Percentiles rank a stretch among this genome's conserved stretches.
phyloP scores from a whole-genome alignment of 2,797 vertebrate species.

The Podarcis siculus region DNA sequence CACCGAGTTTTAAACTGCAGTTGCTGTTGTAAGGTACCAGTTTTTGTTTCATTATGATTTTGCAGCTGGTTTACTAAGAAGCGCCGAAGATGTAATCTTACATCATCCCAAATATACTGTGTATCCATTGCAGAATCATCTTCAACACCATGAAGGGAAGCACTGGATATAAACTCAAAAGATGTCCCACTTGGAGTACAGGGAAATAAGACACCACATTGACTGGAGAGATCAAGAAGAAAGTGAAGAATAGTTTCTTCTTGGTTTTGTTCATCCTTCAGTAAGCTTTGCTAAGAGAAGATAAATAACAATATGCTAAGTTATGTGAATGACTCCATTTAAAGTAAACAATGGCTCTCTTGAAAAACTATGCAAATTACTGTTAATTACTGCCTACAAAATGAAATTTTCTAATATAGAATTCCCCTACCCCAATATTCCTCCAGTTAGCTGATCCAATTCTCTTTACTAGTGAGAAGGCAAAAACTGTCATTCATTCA shows the following conservation, averaged over 20 bases:
- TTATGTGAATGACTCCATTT: constrained; percentile 7
- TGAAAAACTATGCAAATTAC: not conserved
- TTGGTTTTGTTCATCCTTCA: constrained; percentile 85
- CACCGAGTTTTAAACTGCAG: constrained; percentile 79
- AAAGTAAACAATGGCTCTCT: constrained; percentile 30
- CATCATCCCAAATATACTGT: constrained; percentile 88
- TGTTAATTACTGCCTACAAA: constrained; percentile 3
- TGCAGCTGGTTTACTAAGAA: constrained; percentile 86
- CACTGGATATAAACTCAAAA: constrained; percentile 72
- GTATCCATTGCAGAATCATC: constrained; percentile 84
- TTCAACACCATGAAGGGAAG: constrained; percentile 84
- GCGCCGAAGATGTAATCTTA: constrained; percentile 86
- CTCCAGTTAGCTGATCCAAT: not conserved
- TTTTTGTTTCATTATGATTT: constrained; percentile 60
- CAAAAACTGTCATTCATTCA: not conserved
- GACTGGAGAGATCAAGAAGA: constrained; percentile 86
- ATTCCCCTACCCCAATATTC: not conserved
- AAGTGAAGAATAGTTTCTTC: constrained; percentile 88
- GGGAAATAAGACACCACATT: constrained; percentile 86
- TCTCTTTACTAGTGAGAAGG: not conserved
- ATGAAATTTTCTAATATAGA: not conserved
- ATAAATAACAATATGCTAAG: constrained; percentile 65
- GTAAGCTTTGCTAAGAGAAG: constrained; percentile 83
- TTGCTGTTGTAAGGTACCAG: constrained; percentile 66
- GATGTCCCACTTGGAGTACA: constrained; percentile 69